Conservation (phyloP, 2,888 invertebrate species). For the Leucophora obtusa region DNA sequence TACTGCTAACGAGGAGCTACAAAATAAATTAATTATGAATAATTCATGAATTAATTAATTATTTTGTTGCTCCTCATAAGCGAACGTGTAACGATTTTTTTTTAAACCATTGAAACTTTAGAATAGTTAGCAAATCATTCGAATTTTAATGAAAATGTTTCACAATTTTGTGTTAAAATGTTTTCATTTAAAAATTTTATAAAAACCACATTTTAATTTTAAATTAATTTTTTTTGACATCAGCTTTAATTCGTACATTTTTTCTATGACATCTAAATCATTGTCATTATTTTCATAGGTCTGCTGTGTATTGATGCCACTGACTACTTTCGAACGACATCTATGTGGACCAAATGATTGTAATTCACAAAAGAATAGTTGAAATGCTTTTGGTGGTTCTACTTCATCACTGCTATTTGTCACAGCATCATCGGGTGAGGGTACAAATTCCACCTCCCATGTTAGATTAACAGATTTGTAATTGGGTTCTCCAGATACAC, state of each 20-base stretch:
- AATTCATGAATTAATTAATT: no score
- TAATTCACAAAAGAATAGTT: constrained; percentile 87
- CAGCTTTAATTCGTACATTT: constrained; percentile 28
- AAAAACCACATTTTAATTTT: not conserved
- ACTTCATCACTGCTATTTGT: constrained; percentile 72
- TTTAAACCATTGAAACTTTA: no score
- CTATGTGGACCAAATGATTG: constrained; percentile 89
- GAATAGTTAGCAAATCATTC: no score
- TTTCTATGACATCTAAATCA: constrained; percentile 67
- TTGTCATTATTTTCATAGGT: constrained; percentile 61
- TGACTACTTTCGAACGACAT: constrained; percentile 82
- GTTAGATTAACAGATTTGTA: constrained; percentile 79
- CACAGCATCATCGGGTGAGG: constrained; percentile 63
- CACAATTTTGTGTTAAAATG: no score
- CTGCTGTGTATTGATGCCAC: constrained; percentile 68
- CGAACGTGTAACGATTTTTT: no score
- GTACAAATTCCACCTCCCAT: constrained; percentile 78
- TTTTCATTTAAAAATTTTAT: no score
- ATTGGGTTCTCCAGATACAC: constrained; percentile 78
- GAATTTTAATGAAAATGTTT: no score
- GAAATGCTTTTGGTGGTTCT: constrained; percentile 82
- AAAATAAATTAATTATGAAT: no score
- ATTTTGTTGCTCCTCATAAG: no score
- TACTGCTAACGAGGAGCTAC: no score
- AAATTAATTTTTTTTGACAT: constrained; percentile 26